Evolutionary conservation across 2,797 vertebrate genomes (phyloP), one percentile per base, ranked within the genome.

Genomic region (Pelobates cultripes): DNA sequence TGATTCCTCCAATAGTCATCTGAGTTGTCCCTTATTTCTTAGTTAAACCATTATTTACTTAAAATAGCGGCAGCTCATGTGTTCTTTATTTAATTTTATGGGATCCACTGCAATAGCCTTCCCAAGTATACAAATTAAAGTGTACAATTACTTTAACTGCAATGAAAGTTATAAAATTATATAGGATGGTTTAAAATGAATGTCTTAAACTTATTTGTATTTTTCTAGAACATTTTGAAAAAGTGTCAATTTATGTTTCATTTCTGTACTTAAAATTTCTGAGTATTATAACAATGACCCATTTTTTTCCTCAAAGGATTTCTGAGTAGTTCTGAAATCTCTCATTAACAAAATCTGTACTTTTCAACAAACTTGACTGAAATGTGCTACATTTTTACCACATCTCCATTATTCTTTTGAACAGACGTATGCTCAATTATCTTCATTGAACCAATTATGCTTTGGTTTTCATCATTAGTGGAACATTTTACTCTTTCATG

Each of bases 221-320:
- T 12, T 6, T 60, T 60, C 57, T 60, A 60, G 57, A 5, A 60
- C 57, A 60, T 60, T 4, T 2, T 4, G 15, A 60, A n/a, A 60
- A 60, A 60, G 57, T 60, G 57, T 60, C 57, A 15, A 60, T 60
- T 60, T 60, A 3, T 13, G 15, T 60, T 60, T 60, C 3, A 14
- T 60, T 60, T 13, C 15, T 15, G 4, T 60, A 60, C 57, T 60
- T 5, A 60, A 60, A 12, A 60, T 60, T 60, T 44, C 61, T 55
- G 74, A 80, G 67, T 74, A 80, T 40, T 42, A 73, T 45, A 74
- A 73, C 63, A 75, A 40, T 70, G 73, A 75, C 79, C 79, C 44
- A 81, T 75, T 81, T 81, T 17, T 81, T 75, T 47, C 43, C 79
- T 81, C 79, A 14, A 53, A 47, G 72, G 72, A 81, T 43, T 64